Percentiles rank a stretch among this genome's conserved stretches.
Conservation (phyloP, 2,113 vertebrate genomes). For the Campylorhamphus procurvoides region DNA sequence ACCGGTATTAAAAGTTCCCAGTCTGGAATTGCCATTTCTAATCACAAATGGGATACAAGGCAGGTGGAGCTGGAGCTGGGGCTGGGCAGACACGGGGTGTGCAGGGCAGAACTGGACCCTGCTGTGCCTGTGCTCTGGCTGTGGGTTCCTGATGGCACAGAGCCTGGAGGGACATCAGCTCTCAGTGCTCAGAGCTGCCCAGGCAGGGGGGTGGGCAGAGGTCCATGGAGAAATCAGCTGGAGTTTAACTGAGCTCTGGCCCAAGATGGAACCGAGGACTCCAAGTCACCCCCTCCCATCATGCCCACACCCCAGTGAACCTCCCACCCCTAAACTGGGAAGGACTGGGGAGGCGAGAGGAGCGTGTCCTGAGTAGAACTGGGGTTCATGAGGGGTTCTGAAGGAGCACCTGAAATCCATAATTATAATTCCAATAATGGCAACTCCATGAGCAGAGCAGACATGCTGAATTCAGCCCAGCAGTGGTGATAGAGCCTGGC, state of each 20-base stretch:
- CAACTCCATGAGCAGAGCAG: background rate
- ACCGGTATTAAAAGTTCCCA: background rate
- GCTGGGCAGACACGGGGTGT: background rate
- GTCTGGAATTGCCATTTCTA: slow-evolving; percentile 3
- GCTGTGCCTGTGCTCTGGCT: background rate
- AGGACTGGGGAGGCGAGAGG: background rate
- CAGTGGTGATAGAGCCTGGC: background rate
- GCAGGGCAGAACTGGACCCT: accelerated
- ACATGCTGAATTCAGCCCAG: background rate
- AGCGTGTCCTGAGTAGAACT: accelerated
- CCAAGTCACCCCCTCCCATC: background rate
- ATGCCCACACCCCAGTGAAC: accelerated
- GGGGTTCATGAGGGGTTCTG: background rate
- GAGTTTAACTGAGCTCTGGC: background rate
- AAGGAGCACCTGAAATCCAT: background rate
- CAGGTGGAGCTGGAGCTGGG: background rate
- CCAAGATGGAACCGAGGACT: background rate
- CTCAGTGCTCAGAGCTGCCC: background rate
- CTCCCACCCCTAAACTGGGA: background rate
- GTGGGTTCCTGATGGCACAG: background rate
- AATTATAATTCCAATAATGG: background rate
- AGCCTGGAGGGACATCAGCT: background rate
- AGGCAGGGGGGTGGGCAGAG: background rate
- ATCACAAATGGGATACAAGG: background rate
- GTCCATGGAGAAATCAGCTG: background rate